A percentile compares a stretch with the other conserved stretches of the same genome.
Conservation (phyloP, 1,140 invertebrate species). For the Pseudachorutes palmiensis region DNA sequence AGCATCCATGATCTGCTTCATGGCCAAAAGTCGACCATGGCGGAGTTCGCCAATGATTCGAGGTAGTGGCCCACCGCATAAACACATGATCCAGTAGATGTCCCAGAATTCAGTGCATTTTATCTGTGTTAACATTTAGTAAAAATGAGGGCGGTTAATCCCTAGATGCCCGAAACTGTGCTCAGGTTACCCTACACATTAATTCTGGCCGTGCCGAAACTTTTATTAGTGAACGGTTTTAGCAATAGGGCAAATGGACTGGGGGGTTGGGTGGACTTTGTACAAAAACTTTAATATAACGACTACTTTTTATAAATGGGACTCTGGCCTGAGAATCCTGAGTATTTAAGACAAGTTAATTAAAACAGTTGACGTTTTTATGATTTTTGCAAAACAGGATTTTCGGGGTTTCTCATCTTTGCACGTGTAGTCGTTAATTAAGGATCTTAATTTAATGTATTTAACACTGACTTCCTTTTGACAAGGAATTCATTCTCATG, state of each 20-base stretch:
- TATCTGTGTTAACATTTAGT: not conserved
- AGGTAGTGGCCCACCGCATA: conserved; percentile 27
- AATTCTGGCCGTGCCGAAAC: conserved; percentile 6
- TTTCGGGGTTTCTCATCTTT: not conserved
- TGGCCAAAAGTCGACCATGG: conserved; percentile 39
- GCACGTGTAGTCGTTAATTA: not conserved
- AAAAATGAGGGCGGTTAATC: not conserved
- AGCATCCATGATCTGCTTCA: conserved; percentile 40
- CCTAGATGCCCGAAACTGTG: not conserved
- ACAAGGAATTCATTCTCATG: conserved; percentile 8
- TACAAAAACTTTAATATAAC: not conserved
- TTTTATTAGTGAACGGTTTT: not conserved
- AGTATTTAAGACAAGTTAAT: not conserved
- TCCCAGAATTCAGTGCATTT: not conserved
- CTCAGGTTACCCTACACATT: not conserved
- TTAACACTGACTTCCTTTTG: not conserved
- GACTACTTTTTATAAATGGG: not conserved
- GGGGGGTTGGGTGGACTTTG: not conserved
- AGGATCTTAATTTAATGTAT: not conserved
- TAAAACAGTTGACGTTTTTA: not conserved
- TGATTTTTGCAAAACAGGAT: not conserved
- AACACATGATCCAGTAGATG: conserved; percentile 37
- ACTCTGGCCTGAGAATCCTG: not conserved
- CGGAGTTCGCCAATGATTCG: conserved; percentile 25
- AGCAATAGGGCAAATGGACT: not conserved